Base-by-base conservation (phyloP, 2,888 invertebrate species). In the Galerucella nymphaeae region DNA sequence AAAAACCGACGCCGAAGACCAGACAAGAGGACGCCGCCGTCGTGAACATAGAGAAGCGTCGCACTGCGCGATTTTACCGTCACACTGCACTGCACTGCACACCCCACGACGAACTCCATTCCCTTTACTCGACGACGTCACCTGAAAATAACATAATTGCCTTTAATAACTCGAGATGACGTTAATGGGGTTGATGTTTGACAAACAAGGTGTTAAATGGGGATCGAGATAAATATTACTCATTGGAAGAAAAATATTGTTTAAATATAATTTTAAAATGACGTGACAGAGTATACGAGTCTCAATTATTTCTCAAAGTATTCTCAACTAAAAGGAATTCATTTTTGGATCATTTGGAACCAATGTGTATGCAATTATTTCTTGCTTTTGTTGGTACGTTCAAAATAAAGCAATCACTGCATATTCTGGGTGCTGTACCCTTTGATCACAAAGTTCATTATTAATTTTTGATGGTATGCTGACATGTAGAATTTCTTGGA, bases 1-100 rank as follows among this genome's bases (percentile, higher is more conserved):
- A 80, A 81, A 80, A 80, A 82, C 82, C 81, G 80, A 84, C 84
- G 84, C 83, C 84, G 76, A 74, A 72, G 76, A 45, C 69, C 62
- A 69, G 69, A 69, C 69, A 62, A 61, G 55, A 50, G 23, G 69
- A 63, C 70, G 70, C 70, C 70, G 61, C 61, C 61, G 18, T 18
- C 70, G 63, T 50, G 73, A 73, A 66, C 80, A 81, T 79, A 81
- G 80, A 79, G 78, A 75, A 81, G 79, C 78, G 80, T 77, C 81
- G 80, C 82, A 82, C 83, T 82, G 81, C 82, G 82, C 83, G 81
- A 78, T 78, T 79, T 62, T 74, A 71, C 74, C 80, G 79, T 79
- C 77, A 74, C 77, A 80, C 77, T 73, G 16, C 53, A 80, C 77
- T 76, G 72, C 80, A 79, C 78, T 77, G 67, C 78, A 77, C 79